Conservation (phyloP, 2,113 vertebrate species). For the Hemiscyllium ocellatum region DNA sequence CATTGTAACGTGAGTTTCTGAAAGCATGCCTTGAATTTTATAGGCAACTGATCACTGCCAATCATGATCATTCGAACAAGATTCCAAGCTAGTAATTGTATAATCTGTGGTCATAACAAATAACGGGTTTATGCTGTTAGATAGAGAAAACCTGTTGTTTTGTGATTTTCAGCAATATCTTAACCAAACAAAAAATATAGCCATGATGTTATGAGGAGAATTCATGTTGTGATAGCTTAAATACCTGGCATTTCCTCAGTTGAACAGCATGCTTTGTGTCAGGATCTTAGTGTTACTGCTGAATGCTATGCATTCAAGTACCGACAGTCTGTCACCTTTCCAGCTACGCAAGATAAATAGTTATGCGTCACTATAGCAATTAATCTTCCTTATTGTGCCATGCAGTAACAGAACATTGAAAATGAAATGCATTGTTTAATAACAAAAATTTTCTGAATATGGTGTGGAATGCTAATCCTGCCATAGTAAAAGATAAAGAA, state of each 20-base stretch:
- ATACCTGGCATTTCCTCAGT: not conserved
- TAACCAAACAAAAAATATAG: not conserved
- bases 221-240: not conserved
- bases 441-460: slow-evolving; percentile 27
- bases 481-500: slow-evolving; percentile 41
- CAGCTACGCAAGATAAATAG: not conserved
- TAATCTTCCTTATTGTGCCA: slow-evolving; percentile 37
- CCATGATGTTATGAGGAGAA: not conserved
- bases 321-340: slow-evolving; percentile 11
- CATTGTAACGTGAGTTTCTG: not conserved
- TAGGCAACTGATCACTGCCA: not conserved
- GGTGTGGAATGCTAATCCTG: slow-evolving; percentile 47
- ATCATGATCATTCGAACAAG: not conserved
- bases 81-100: not conserved
- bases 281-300: not conserved
- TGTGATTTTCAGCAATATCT: not conserved
- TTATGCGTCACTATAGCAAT: slow-evolving; percentile 19
- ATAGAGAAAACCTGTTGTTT: not conserved
- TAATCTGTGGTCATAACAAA: not conserved
- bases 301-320: not conserved
- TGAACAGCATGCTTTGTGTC: slow-evolving; percentile 13
- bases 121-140: not conserved
- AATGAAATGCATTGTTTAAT: slow-evolving; percentile 26
- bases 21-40: not conserved
- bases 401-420: slow-evolving; percentile 17